Evolutionary conservation across 1,140 invertebrate species (phyloP), one percentile per base, ranked within the genome.

Genomic region (Subanguina moxae): DNA sequence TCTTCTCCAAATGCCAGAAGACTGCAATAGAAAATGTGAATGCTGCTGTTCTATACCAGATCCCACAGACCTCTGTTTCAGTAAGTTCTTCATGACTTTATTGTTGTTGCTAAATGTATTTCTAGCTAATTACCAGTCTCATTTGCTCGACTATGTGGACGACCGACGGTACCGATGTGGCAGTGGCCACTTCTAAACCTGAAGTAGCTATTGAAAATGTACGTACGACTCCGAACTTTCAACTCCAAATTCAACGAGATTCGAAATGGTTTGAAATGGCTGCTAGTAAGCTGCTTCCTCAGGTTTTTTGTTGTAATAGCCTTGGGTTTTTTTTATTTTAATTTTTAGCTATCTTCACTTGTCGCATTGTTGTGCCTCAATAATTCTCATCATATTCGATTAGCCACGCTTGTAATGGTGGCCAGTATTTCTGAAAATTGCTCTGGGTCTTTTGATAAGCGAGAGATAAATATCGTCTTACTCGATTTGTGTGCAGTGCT

Each of bases 21-120:
- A 61, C 27, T 25, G 58, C 58, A 13, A 25, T 61, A 30, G 58
- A 61, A 3, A 32, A 30, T 30, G 58, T 28, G 3, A 61, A 30
- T 43, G 21, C 58, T n/a, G 21, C 28, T 19, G 58, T 61, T 21
- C 28, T 21, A 3, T 43, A 61, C n/a, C 58, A 43, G 38, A 30
- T 61, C 28, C 38, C 28, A 5, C 27, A 30, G 19, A 19, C 19
- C 13, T 5, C 58, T 25, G 28, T 61, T 61, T 19, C 8, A 21
- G 58, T 52, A 52, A 21, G n/a, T 45, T 13, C n/a, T 45, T 45
- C 43, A 45, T 13, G 43, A 45, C 11, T 45, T 45, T 45, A n/a
- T n/a, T n/a, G n/a, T 45, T 45, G n/a, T 45, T 11, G 11, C n/a
- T 45, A 11, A 11, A 45, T 45, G 43, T 45, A 45, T 52, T 21